phyloP scores from a whole-genome alignment of 2,113 vertebrate species.

The Coryphaenoides rupestris region DNA sequence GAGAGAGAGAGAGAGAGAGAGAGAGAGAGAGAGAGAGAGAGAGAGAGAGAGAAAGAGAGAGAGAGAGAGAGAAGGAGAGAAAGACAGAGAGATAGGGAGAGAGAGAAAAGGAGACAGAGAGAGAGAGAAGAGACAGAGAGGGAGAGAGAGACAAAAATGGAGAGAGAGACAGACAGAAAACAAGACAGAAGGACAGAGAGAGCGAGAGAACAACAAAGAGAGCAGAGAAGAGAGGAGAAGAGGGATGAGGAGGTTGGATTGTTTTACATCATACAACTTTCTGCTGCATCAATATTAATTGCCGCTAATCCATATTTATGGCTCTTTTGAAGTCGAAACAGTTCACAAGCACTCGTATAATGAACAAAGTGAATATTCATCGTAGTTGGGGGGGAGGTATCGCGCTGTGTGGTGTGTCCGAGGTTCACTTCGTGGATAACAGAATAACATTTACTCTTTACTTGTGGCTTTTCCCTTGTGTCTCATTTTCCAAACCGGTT shows the following conservation, averaged over 20 bases:
- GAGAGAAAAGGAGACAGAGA: neutral
- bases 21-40: slow-evolving; percentile 16
- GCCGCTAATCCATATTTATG: slow-evolving; percentile 68
- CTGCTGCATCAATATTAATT: slow-evolving; percentile 64
- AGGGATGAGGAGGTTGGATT: slow-evolving; percentile 18
- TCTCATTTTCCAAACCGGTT: neutral
- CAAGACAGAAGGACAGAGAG: slow-evolving; percentile 5
- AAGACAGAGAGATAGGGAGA: neutral
- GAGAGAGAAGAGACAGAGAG: slow-evolving; percentile 21
- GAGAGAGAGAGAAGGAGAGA: slow-evolving; percentile 5
- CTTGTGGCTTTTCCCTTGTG: neutral
- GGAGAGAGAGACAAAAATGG: neutral
- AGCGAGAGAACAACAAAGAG: slow-evolving; percentile 6
- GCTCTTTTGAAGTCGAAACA: slow-evolving; percentile 64
- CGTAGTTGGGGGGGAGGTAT: slow-evolving; percentile 34
- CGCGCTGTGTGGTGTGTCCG: slow-evolving; percentile 38
- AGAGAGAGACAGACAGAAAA: neutral
- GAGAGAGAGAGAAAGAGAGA: slow-evolving; percentile 22
- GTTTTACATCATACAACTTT: slow-evolving; percentile 64
- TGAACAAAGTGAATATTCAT: slow-evolving; percentile 71
- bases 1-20: neutral
- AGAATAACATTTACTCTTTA: slow-evolving; percentile 9
- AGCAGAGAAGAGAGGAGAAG: slow-evolving; percentile 14
- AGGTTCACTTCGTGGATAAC: slow-evolving; percentile 12
- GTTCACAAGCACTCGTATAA: slow-evolving; percentile 57